Conservation (phyloP, 2,888 invertebrate genomes). For the Callyntrura sp. region DNA sequence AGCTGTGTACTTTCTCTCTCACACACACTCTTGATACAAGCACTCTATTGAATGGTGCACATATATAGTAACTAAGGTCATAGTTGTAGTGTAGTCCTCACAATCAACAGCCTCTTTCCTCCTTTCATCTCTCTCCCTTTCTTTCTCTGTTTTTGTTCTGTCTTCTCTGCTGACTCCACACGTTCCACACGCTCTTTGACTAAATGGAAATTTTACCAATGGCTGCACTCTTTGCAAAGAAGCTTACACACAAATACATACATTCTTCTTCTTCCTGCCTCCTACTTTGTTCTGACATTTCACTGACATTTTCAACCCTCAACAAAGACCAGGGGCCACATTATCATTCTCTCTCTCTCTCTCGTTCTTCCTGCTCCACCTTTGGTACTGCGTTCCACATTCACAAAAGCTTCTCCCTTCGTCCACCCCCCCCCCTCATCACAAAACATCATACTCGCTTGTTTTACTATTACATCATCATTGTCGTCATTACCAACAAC, state of each 20-base stretch:
- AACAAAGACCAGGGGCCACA: conserved; percentile 65
- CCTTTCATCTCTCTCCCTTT: conserved; percentile 6
- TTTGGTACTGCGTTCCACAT: not conserved
- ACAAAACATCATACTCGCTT: not conserved
- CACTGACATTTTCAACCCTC: conserved; percentile 77
- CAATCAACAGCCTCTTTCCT: not conserved
- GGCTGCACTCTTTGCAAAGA: conserved; percentile 21
- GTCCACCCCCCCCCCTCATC: not conserved
- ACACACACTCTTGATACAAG: too few species aligned
- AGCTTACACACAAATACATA: conserved; percentile 24
- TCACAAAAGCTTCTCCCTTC: conserved; percentile 16
- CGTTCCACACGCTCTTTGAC: not conserved
- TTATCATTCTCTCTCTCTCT: conserved; percentile 25
- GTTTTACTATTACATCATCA: conserved; percentile 14
- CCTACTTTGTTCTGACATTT: conserved; percentile 68
- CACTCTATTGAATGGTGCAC: not conserved
- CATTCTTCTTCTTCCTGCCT: conserved; percentile 25
- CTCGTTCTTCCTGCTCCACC: not conserved
- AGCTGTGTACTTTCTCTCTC: too few species aligned
- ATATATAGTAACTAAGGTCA: not conserved
- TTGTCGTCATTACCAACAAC: not conserved
- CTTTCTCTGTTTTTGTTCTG: not conserved
- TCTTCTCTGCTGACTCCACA: not conserved
- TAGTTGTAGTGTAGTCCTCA: not conserved
- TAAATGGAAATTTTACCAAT: conserved; percentile 63